These are phyloP conservation scores for Synchiropus splendidus DNA, from an alignment of 2,113 vertebrate species.

Conservation along the genomic window DNA sequence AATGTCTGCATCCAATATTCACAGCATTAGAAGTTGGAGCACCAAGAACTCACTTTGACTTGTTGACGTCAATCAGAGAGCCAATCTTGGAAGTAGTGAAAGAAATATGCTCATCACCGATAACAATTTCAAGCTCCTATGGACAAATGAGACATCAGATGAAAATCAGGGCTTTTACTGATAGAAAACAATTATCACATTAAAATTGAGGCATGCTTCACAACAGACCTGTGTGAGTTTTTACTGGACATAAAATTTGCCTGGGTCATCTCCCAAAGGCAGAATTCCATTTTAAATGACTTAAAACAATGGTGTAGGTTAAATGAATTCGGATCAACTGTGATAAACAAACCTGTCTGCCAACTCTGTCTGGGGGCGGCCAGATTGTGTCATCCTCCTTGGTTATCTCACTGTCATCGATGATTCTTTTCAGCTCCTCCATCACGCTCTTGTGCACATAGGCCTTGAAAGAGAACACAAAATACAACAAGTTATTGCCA, in stretches of 20 bases:
- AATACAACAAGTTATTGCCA: neutral
- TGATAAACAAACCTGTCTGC: constrained; percentile 84
- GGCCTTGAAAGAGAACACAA: constrained; percentile 59
- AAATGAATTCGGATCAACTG: too few species aligned
- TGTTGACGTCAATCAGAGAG: constrained; percentile 97
- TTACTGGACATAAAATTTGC: too few species aligned
- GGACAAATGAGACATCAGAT: neutral
- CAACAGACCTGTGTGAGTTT: too few species aligned
- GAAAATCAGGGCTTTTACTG: neutral
- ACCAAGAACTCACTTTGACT: constrained; percentile 82
- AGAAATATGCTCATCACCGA: constrained; percentile 98
- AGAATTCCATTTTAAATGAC: too few species aligned
- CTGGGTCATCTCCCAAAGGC: too few species aligned
- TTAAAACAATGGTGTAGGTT: too few species aligned
- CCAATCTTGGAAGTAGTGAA: constrained; percentile 99
- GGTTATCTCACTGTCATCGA: constrained; percentile 97
- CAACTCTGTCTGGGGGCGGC: constrained; percentile 94
- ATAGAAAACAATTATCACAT: too few species aligned
- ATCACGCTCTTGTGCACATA: constrained; percentile 98
- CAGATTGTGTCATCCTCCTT: constrained; percentile 96
- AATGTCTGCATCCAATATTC: neutral
- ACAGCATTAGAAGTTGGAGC: neutral
- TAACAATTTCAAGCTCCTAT: constrained; percentile 96
- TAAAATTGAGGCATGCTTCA: too few species aligned
- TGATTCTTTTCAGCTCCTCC: constrained; percentile 97